Conservation (phyloP, 2,797 vertebrate species). For the Distichodus sexfasciatus region DNA sequence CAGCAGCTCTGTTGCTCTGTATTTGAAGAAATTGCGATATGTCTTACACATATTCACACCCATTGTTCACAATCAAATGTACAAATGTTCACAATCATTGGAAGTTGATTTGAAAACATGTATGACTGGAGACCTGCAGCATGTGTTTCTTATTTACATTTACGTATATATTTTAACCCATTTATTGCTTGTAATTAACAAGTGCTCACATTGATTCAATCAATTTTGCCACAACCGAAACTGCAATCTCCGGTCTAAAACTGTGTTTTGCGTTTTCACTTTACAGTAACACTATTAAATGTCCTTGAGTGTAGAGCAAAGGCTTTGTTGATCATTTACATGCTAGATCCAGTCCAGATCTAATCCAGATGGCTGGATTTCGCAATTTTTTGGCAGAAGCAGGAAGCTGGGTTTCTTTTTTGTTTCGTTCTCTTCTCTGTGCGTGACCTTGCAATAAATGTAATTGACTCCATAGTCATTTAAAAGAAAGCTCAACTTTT, state of each 20-base stretch:
- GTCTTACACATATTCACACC: slow-evolving; percentile 4
- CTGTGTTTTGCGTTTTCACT: neutral
- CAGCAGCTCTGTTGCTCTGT: neutral
- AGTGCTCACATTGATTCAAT: slow-evolving; percentile 26
- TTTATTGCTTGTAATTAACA: slow-evolving; percentile 17
- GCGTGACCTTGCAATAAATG: too few species aligned
- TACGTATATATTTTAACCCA: slow-evolving; percentile 8
- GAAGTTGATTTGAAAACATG: slow-evolving; percentile 14
- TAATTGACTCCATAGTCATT: too few species aligned
- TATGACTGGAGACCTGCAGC: slow-evolving; percentile 26
- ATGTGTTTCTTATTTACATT: slow-evolving; percentile 1
- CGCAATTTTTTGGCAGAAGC: neutral
- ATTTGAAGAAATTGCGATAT: neutral
- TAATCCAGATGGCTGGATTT: too few species aligned
- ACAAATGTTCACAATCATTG: slow-evolving; percentile 2
- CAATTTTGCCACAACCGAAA: slow-evolving; percentile 6
- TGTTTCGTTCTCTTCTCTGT: neutral
- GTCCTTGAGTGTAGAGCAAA: neutral
- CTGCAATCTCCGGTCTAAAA: neutral
- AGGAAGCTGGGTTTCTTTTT: neutral
- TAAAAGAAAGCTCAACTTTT: too few species aligned
- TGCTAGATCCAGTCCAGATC: neutral
- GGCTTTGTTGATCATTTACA: neutral
- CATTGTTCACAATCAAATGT: too few species aligned
- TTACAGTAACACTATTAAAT: slow-evolving; percentile 9